These are phyloP conservation scores for Burhinus oedicnemus DNA, from an alignment of 2,113 vertebrate genomes.

Conservation along the genomic window DNA sequence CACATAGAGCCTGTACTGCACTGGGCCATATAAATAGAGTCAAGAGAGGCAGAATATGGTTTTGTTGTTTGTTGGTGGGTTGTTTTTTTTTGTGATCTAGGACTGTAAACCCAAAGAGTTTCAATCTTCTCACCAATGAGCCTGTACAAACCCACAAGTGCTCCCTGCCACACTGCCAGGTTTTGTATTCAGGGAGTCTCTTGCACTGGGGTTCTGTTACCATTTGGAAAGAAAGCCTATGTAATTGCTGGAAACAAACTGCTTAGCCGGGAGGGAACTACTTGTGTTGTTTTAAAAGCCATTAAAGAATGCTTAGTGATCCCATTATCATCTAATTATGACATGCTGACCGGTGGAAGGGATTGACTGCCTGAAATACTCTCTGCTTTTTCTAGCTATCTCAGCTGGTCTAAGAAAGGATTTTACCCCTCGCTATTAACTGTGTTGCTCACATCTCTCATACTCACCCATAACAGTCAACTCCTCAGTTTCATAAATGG, in stretches of 20 bases:
- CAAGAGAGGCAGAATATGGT: background rate
- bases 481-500: background rate
- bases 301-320: background rate
- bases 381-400: background rate
- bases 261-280: background rate
- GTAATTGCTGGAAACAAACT: conserved; percentile 18
- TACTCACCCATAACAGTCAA: background rate
- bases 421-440: background rate
- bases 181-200: background rate
- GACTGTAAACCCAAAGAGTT: background rate
- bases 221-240: background rate
- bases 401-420: background rate
- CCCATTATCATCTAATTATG: conserved; percentile 18
- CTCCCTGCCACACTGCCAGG: background rate
- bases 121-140: background rate
- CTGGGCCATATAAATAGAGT: background rate
- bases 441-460: background rate
- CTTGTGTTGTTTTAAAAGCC: conserved; percentile 3
- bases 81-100: background rate
- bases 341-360: background rate
- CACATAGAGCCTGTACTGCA: background rate
- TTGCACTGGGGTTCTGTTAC: background rate
- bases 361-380: background rate
- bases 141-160: background rate
- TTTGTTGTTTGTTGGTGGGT: background rate